These are phyloP conservation scores for Neocrepidodera transversa DNA, from an alignment of 2,888 invertebrate species.

Conservation along the genomic window DNA sequence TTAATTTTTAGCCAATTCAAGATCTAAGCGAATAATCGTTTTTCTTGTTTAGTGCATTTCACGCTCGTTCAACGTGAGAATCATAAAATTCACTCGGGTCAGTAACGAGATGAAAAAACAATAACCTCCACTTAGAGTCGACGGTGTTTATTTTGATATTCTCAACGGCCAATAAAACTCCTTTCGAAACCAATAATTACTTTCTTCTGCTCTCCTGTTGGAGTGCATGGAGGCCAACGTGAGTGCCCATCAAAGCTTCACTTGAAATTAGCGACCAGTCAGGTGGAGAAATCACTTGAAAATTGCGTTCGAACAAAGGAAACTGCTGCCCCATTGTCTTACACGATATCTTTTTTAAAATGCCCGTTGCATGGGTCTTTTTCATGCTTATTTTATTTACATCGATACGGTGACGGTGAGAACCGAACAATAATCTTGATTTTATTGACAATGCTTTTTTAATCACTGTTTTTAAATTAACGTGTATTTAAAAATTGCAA, in stretches of 20 bases:
- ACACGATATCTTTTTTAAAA: conserved; percentile 26
- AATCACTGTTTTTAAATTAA: too few species aligned
- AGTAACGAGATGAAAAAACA: conserved; percentile 5
- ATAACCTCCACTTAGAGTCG: conserved; percentile 38
- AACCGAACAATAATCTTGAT: conserved; percentile 11
- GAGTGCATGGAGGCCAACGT: conserved; percentile 30
- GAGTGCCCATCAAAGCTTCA: conserved; percentile 35
- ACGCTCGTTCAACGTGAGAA: conserved; percentile 11
- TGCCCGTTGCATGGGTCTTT: conserved; percentile 6
- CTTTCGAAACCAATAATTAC: conserved; percentile 37
- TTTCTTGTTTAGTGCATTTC: conserved; percentile 1
- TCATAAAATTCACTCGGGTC: conserved; percentile 12
- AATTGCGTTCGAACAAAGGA: conserved; percentile 35
- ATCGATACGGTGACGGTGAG: conserved; percentile 13
- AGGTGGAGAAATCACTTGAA: conserved; percentile 38
- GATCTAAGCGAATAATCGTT: too few species aligned
- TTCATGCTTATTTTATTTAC: conserved; percentile 10
- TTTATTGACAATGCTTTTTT: conserved; percentile 4
- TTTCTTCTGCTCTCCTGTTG: conserved; percentile 33
- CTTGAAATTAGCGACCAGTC: conserved; percentile 40
- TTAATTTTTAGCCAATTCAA: too few species aligned
- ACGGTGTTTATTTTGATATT: conserved; percentile 39
- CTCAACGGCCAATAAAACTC: conserved; percentile 39
- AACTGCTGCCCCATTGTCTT: conserved; percentile 30
- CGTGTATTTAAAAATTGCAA: too few species aligned